Evolutionary conservation across 2,797 vertebrate species (phyloP), one percentile per base, ranked within the genome.

Genomic region (Toxotes lorentzi): DNA sequence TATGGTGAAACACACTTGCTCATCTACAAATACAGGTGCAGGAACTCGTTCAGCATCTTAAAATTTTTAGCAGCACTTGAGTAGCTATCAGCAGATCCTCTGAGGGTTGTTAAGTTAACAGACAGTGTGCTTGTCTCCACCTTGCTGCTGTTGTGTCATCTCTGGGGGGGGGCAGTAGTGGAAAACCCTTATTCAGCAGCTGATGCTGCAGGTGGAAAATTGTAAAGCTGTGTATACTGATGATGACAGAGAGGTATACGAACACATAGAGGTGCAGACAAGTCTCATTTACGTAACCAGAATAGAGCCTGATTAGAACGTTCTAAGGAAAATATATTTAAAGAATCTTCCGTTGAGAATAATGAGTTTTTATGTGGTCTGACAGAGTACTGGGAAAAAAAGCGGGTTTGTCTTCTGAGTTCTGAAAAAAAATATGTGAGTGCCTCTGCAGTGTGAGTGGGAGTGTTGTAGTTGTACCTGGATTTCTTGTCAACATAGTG

Each of bases 21-120:
- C 67, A 34, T 65, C 19, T 43, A 30, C 66, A 81, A 69, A 51
- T 17, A 54, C 59, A 71, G 65, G 24, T 67, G 43, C 54, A 34
- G 59, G 19, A 72, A 70, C 73, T 67, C 6, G 5, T 24, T 58
- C 21, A 38, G 64, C 60, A 58, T 72, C 24, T 51, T 83, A 23
- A 81, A 86, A 62, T n/a, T 62, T 86, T 85, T 47, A 85, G 34
- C 73, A 62, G 59, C 63, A 23, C 32, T 73, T 71, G 58, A 85
- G 60, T 69, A 83, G 68, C 73, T 54, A 41, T 16, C 63, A 73
- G 34, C 48, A 47, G 47, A 80, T 78, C 72, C 81, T 80, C 73
- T 13, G 12, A 54, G 51, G 68, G 68, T 71, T 83, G 74, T 91
- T 90, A 71, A 60, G 84, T 85, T 90, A 90, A 90, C 85, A 89